Conservation (phyloP, 2,113 vertebrate genomes). For the Lipophrys pholis region DNA sequence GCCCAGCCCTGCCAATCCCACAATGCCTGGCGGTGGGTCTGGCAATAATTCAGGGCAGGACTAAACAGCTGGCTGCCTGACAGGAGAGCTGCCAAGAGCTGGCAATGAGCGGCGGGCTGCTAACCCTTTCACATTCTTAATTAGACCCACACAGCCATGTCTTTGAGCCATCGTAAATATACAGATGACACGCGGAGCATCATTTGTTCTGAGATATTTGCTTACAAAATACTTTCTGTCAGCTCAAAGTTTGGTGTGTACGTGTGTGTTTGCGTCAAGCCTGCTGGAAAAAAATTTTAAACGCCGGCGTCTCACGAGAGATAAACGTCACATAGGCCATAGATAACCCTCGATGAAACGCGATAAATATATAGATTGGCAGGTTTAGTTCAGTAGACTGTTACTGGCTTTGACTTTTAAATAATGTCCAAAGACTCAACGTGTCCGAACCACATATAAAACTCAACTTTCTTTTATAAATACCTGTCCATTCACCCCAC, state of each 20-base stretch:
- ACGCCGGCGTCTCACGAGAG: slow-evolving; percentile 5
- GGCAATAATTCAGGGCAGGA: slow-evolving; percentile 95
- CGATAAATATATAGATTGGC: not conserved
- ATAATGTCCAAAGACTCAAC: too few relatives aligned
- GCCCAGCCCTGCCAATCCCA: slow-evolving; percentile 83
- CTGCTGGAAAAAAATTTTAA: slow-evolving; percentile 49
- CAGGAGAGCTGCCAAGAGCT: slow-evolving; percentile 97
- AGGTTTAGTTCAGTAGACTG: too few relatives aligned
- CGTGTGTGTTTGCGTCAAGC: slow-evolving; percentile 46
- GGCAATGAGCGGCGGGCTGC: slow-evolving; percentile 95
- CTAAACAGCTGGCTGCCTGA: slow-evolving; percentile 98
- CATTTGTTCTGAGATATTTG: slow-evolving; percentile 86
- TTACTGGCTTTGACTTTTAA: too few relatives aligned
- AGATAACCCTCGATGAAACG: slow-evolving; percentile 4
- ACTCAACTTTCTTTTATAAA: not conserved
- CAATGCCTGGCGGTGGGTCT: slow-evolving; percentile 88
- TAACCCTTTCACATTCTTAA: slow-evolving; percentile 99
- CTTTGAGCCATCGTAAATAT: slow-evolving; percentile 99
- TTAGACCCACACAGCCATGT: slow-evolving; percentile 99
- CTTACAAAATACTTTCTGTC: slow-evolving; percentile 81
- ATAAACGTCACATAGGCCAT: slow-evolving; percentile 11
- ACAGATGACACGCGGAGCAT: slow-evolving; percentile 92
- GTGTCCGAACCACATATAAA: too few relatives aligned
- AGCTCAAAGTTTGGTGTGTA: slow-evolving; percentile 31
- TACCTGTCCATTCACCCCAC: not conserved